Conservation (phyloP, 2,797 vertebrate species). For the Rhinella marina region DNA sequence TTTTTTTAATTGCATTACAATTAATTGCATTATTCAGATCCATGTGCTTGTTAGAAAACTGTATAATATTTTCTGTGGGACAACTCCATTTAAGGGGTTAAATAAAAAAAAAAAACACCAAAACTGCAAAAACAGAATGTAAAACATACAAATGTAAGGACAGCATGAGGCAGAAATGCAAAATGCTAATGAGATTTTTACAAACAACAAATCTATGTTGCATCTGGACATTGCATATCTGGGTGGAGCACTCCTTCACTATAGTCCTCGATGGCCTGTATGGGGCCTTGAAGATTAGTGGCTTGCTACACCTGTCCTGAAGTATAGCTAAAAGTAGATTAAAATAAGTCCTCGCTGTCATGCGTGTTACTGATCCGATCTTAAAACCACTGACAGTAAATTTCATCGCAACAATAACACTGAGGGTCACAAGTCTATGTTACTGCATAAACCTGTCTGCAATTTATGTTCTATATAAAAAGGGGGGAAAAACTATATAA, state of each 20-base stretch:
- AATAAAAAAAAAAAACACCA: too few species aligned
- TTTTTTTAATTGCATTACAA: too few species aligned
- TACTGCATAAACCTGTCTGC: slow-evolving; percentile 16
- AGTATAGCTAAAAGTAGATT: slow-evolving; percentile 10
- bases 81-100: too few species aligned
- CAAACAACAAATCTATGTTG: background rate
- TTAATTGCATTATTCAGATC: too few species aligned
- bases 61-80: too few species aligned
- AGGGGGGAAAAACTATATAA: background rate
- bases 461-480: slow-evolving; percentile 33
- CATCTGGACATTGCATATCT: background rate
- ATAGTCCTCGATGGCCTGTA: background rate
- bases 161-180: too few species aligned
- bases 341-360: background rate
- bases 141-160: too few species aligned
- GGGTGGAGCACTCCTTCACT: too few species aligned
- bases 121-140: too few species aligned
- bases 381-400: slow-evolving; percentile 14
- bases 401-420: slow-evolving; percentile 16
- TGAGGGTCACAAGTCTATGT: slow-evolving; percentile 3
- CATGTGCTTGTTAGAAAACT: too few species aligned
- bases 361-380: slow-evolving; percentile 11
- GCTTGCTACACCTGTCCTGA: background rate
- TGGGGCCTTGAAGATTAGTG: background rate
- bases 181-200: background rate